Conservation (phyloP, 2,797 vertebrate species). For the Fistularia tabacaria region DNA sequence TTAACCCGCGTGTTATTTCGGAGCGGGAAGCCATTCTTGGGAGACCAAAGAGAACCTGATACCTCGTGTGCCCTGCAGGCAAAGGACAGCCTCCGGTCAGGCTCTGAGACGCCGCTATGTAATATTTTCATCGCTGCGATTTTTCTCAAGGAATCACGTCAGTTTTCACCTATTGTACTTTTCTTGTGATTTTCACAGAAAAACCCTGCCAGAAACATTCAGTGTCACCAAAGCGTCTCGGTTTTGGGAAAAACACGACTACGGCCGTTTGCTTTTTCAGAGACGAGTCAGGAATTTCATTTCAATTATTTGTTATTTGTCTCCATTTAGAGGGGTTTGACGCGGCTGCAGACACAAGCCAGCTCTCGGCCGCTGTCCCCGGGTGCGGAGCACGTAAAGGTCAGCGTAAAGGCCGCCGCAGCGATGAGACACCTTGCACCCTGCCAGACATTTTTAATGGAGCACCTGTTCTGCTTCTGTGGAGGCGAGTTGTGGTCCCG, state of each 20-base stretch:
- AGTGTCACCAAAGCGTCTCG: no score
- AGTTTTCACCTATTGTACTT: not conserved
- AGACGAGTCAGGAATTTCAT: no score
- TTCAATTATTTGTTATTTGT: no score
- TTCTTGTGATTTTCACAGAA: not conserved
- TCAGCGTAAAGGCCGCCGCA: conserved; percentile 48
- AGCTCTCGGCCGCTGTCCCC: no score
- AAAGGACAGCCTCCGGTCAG: conserved; percentile 21
- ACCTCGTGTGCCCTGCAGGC: conserved; percentile 6
- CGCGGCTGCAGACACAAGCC: no score
- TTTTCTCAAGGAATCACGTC: not conserved
- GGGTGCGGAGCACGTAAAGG: conserved; percentile 38
- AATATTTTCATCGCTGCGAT: not conserved
- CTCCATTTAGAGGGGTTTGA: no score
- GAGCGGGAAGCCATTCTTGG: conserved; percentile 43
- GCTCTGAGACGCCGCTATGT: not conserved
- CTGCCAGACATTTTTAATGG: conserved; percentile 24
- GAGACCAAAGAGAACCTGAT: conserved; percentile 50
- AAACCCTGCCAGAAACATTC: no score
- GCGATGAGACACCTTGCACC: conserved; percentile 30
- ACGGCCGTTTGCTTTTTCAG: no score
- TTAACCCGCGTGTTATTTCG: conserved; percentile 57
- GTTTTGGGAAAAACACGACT: no score
- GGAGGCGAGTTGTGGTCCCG: not conserved
- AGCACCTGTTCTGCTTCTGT: conserved; percentile 42